Evolutionary conservation across 2,797 vertebrate species (phyloP).

Genomic region (Centropyge bicolor): DNA sequence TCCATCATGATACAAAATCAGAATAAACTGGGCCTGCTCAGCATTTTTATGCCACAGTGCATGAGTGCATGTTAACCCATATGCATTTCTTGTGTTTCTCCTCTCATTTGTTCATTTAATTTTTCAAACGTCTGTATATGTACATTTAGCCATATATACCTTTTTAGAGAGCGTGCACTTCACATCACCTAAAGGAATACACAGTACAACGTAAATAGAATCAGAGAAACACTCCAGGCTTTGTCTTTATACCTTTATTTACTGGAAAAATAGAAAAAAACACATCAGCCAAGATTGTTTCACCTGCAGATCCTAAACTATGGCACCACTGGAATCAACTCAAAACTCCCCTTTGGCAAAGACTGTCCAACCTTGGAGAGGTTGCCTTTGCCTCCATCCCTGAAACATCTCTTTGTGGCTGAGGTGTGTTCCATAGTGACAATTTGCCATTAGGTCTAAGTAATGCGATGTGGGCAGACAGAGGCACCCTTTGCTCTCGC

Average conservation of each 20-base stretch:
- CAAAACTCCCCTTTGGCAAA: conserved; percentile 58
- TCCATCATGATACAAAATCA: no score
- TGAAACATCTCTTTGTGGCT: conserved; percentile 70
- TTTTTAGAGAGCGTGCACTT: background rate
- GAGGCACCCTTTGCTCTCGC: conserved; percentile 69
- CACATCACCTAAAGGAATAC: conserved; percentile 18
- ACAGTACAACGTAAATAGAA: conserved; percentile 10
- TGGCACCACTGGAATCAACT: conserved; percentile 49
- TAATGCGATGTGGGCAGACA: conserved; percentile 67
- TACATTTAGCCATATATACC: no score
- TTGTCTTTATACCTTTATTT: conserved; percentile 51
- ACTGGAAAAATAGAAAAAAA: background rate
- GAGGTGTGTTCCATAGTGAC: conserved; percentile 69
- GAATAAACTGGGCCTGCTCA: no score
- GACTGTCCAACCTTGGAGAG: conserved; percentile 59
- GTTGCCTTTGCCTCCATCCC: conserved; percentile 57
- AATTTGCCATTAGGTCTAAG: conserved; percentile 77
- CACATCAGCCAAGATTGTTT: conserved; percentile 32
- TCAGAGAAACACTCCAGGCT: background rate
- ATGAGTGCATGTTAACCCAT: no score
- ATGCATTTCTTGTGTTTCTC: no score
- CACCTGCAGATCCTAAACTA: conserved; percentile 41
- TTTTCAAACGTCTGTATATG: no score
- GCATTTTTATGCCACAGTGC: no score
- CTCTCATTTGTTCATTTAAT: no score